phyloP scores from a whole-genome alignment of 2,888 invertebrate species.

The Macrosiphum euphorbiae region DNA sequence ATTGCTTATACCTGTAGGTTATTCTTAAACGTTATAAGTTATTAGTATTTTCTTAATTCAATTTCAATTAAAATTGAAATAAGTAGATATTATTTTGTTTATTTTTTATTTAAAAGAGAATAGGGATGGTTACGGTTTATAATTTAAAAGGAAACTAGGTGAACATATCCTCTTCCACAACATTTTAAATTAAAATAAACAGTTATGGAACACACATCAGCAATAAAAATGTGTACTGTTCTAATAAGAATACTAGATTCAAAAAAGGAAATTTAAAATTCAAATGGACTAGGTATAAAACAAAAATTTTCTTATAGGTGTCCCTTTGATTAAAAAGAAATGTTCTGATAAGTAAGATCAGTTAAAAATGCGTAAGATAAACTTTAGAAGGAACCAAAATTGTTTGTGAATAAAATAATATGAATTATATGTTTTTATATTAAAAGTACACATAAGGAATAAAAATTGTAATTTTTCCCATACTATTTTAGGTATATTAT shows the following conservation, averaged over 20 bases:
- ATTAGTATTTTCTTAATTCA: neutral
- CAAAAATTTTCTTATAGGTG: neutral
- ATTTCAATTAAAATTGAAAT: neutral
- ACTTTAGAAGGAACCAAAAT: neutral
- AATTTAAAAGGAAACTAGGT: neutral
- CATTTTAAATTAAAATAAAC: neutral
- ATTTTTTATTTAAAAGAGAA: neutral
- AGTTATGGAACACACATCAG: neutral
- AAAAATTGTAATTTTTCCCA: neutral
- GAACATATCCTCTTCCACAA: neutral
- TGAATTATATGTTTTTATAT: neutral
- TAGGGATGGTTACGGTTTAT: neutral
- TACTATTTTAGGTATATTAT: neutral
- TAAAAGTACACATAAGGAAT: neutral
- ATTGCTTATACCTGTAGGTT: neutral
- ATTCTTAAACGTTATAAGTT: neutral
- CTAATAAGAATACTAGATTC: neutral
- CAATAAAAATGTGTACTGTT: neutral
- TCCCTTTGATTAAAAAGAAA: neutral
- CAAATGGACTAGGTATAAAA: neutral
- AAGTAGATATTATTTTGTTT: neutral
- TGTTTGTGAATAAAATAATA: neutral
- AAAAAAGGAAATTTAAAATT: neutral
- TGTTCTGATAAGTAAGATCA: neutral
- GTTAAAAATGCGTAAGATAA: neutral